Percentiles rank a stretch among this genome's conserved stretches.
phyloP scores from a whole-genome alignment of 2,888 invertebrate genomes.

The Axea sp. region DNA sequence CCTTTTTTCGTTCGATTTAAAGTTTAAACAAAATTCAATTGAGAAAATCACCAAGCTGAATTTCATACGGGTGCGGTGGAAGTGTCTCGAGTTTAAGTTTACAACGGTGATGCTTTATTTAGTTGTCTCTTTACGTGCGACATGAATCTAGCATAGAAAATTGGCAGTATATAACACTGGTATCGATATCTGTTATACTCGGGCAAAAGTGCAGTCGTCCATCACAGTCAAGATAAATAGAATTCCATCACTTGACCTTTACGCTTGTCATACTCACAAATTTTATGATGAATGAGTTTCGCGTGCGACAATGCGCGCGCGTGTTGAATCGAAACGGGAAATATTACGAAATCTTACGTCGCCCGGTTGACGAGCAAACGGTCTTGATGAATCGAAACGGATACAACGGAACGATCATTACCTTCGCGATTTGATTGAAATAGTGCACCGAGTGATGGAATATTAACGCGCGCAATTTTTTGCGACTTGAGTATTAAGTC shows the following conservation, averaged over 20 bases:
- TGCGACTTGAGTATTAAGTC: background rate
- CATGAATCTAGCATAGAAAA: slow-evolving; percentile 14
- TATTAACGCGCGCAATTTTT: background rate
- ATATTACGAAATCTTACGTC: slow-evolving; percentile 30
- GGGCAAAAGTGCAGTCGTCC: slow-evolving; percentile 29
- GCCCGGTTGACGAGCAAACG: no score
- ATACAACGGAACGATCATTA: no score
- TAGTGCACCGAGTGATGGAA: no score
- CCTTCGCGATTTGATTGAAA: no score
- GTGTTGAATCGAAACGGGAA: slow-evolving; percentile 16
- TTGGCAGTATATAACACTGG: slow-evolving; percentile 32
- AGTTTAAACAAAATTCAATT: no score
- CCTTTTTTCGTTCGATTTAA: no score
- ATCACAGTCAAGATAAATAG: slow-evolving; percentile 53
- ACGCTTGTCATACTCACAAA: slow-evolving; percentile 43
- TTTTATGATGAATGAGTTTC: slow-evolving; percentile 51
- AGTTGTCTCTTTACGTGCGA: slow-evolving; percentile 1
- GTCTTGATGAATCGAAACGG: no score
- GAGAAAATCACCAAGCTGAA: no score
- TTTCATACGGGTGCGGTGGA: no score
- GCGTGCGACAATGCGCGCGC: slow-evolving; percentile 13
- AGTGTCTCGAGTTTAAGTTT: no score
- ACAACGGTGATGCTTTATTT: background rate
- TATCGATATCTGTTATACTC: slow-evolving; percentile 34
- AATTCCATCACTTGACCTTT: slow-evolving; percentile 56